Base-by-base conservation (phyloP, 2,888 invertebrate species). In the Halictus quadricinctus region DNA sequence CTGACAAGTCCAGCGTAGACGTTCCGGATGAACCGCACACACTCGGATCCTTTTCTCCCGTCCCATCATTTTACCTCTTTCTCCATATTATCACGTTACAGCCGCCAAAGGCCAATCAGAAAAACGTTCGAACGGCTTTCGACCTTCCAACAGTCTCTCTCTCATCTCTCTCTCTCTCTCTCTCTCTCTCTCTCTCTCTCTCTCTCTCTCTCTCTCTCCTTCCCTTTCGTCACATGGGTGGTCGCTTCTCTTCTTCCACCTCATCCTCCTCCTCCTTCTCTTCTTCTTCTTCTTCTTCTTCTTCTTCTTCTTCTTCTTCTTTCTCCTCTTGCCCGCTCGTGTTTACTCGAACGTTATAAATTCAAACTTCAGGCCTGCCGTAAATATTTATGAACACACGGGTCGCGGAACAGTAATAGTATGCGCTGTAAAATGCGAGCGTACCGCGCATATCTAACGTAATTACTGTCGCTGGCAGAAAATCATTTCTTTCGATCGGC, bases 321-420 rank as follows among this genome's bases (percentile, higher is more conserved):
- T 18, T 70, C 78, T 82, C 83, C 74, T 54, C 58, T 50, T 66
- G 82, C 54, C 73, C 70, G 83, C 70, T 54, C 78, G 78, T 84
- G 84, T 84, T 84, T 84, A 84, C 84, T 82, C 83, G 82, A 82
- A 84, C 82, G 84, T 84, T 84, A 84, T 84, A 84, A 84, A 84
- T 84, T 84, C 82, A 82, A 84, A 84, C 77, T 78, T 78, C 83
- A 72, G 50, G 70, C 82, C 78, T 25, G 84, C 74, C 78, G 82
- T 84, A 84, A 84, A 84, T 84, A 84, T 84, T 84, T 82, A 84
- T 84, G 84, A 84, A 84, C 78, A 74, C 64, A 72, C 84, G 70
- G 60, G 73, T 74, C 83, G 77, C 77, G 69, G 77, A 69, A 69
- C 83, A 50, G 74, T 84, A 82, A 82, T 78, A 78, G 78, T 54